Evolutionary conservation across 2,113 vertebrate genomes (phyloP).

Genomic region (Gila orcuttii): DNA sequence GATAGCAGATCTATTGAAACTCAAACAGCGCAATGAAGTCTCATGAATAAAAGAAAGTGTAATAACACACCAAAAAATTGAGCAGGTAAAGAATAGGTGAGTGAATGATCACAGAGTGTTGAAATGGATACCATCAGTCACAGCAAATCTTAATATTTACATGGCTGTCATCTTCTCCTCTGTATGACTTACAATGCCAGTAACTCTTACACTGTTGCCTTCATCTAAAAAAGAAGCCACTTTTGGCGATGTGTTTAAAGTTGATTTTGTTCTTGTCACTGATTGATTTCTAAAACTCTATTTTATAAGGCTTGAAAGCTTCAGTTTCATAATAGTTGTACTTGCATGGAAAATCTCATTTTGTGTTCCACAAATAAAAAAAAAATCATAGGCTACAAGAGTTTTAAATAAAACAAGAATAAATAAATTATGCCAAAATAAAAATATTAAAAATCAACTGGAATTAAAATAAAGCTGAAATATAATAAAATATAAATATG

Average conservation of each 20-base stretch:
- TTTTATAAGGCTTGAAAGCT: background rate
- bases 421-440: background rate
- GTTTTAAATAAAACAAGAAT: background rate
- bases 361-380: background rate
- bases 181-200: conserved; percentile 16
- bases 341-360: background rate
- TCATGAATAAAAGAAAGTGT: conserved; percentile 40
- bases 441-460: too few relatives aligned
- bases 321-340: background rate
- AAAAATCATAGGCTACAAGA: background rate
- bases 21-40: background rate
- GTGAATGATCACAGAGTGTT: conserved; percentile 18
- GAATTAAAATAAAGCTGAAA: too few relatives aligned
- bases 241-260: background rate
- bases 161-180: background rate
- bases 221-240: background rate
- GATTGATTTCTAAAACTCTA: background rate
- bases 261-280: background rate
- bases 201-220: background rate
- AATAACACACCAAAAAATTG: conserved; percentile 10
- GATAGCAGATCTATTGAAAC: background rate
- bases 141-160: conserved; percentile 18
- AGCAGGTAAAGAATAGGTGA: conserved; percentile 29
- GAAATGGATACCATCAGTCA: conserved; percentile 29
- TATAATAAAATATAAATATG: too few relatives aligned